Conservation (phyloP, 2,113 vertebrate genomes). For the Pollachius pollachius region DNA sequence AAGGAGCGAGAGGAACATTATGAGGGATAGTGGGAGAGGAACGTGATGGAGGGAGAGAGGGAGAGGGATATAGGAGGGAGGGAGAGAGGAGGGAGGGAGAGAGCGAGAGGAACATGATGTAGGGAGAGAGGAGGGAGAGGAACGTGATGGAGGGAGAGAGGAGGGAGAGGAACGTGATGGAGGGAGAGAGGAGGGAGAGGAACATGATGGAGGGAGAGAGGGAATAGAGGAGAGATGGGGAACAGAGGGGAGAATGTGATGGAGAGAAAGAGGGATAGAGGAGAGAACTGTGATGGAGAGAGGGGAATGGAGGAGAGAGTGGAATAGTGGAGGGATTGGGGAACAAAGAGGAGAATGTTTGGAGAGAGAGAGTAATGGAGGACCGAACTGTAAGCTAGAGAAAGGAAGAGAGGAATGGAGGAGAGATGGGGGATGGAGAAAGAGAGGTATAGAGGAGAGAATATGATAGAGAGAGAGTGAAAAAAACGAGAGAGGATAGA, state of each 20-base stretch:
- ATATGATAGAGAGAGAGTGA: background rate
- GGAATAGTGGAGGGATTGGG: too few relatives aligned
- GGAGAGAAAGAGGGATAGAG: too few relatives aligned
- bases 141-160: slow-evolving; percentile 26
- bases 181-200: slow-evolving; percentile 10
- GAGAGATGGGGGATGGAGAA: slow-evolving; percentile 3
- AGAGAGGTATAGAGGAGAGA: background rate
- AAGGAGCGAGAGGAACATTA: background rate
- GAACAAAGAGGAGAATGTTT: too few relatives aligned
- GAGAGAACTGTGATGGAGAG: too few relatives aligned
- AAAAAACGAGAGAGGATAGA: too few relatives aligned
- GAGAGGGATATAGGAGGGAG: slow-evolving; percentile 21
- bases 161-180: background rate
- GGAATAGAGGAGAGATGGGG: too few relatives aligned
- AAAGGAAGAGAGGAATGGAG: background rate
- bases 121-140: slow-evolving; percentile 8
- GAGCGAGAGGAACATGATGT: background rate
- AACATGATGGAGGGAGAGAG: too few relatives aligned
- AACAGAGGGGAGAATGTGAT: too few relatives aligned
- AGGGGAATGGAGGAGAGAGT: too few relatives aligned
- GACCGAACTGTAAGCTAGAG: too few relatives aligned
- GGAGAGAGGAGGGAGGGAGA: slow-evolving; percentile 23
- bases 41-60: slow-evolving; percentile 8
- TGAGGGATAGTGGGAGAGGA: background rate
- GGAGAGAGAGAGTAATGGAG: background rate